Evolutionary conservation across 2,888 invertebrate genomes (phyloP), one percentile per base, ranked within the genome.

Genomic region (Germaria angustata): DNA sequence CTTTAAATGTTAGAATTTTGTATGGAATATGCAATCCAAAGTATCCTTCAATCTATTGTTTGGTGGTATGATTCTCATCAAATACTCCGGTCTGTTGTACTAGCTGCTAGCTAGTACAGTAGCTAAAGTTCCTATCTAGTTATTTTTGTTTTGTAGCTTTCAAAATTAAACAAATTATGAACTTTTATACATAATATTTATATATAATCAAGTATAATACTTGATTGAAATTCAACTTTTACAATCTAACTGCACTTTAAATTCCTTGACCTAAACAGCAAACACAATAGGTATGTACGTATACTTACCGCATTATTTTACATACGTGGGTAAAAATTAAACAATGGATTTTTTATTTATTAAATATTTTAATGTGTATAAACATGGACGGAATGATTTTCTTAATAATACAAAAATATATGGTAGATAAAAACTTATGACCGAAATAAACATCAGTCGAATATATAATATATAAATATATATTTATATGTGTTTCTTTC

Each of bases 361-460:
- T 71, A 55, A 66, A 73, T 53, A 46, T 36, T 59, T 41, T 53
- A 11, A 65, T 66, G 57, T 75, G 57, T 75, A 72, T 66, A 79
- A 73, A 61, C 57, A 51, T 80, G 79, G 66, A 80, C 73, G 71
- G 68, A 75, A 69, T 71, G 41, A 75, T 59, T 28, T 15, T 34
- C 24, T 53, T 77, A 69, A 73, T 65, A 75, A 59, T 61, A 77
- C 44, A 77, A 55, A 77, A 77, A 77, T 63, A 73, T 76, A 68
- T 51, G 46, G 41, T 76, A 46, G 9, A 55, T 59, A 39, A 66
- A 76, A 65, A 24, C 51, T 41, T 51, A 69, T 44, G 61, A 69
- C 53, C 53, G 69, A 68, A 53, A 69, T 49, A 77, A 77, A 51
- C 51, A 61, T 34, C 59, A 77, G 68, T 53, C 68, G 41, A 61